phyloP scores from a whole-genome alignment of 2,113 vertebrate species.

The Poeciliopsis retropinna region DNA sequence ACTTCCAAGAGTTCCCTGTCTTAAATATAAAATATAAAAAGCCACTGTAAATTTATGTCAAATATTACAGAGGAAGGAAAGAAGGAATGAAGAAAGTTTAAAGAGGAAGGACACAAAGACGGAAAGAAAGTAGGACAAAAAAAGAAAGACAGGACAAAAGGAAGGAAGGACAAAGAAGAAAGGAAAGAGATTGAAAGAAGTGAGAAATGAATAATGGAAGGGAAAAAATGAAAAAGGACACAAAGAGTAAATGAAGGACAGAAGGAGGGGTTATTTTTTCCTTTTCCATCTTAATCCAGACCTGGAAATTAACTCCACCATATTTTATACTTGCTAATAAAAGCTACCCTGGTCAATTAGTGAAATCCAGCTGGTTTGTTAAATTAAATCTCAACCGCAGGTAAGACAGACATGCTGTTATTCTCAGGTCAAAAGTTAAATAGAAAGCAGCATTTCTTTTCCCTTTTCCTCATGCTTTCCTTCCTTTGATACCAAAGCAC shows the following conservation, averaged over 20 bases:
- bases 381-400: background rate
- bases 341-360: background rate
- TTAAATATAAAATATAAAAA: too few species aligned
- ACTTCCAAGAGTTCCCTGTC: background rate
- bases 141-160: too few species aligned
- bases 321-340: background rate
- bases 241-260: too few species aligned
- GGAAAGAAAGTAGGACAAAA: background rate
- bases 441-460: background rate
- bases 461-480: background rate
- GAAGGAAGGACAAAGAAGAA: background rate
- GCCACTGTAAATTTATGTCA: too few species aligned
- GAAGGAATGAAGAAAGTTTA: background rate
- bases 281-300: background rate
- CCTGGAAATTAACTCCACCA: too few species aligned
- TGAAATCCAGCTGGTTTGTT: background rate
- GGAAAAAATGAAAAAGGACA: too few species aligned
- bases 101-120: background rate
- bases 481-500: background rate
- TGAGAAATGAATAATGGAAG: too few species aligned
- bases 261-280: too few species aligned
- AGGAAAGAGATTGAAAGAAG: too few species aligned
- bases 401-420: background rate
- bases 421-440: background rate
- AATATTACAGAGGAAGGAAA: background rate